A percentile compares a stretch with the other conserved stretches of the same genome.
These are phyloP conservation scores for Aromia moschata DNA, from an alignment of 2,888 invertebrate genomes.

Conservation along the genomic window DNA sequence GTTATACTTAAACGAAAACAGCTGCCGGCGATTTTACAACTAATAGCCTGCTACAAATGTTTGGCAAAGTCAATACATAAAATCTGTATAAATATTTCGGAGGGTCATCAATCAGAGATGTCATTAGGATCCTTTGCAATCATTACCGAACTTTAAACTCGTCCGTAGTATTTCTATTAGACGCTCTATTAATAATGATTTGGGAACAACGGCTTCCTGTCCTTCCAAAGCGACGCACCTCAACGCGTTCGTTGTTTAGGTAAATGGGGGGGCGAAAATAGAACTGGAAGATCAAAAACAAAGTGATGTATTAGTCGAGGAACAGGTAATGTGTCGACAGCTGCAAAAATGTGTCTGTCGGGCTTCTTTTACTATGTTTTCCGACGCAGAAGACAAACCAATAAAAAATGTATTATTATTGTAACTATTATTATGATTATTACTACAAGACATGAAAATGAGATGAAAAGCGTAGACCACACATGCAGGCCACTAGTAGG, in stretches of 20 bases:
- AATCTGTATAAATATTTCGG: conserved; percentile 39
- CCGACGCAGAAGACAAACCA: no score
- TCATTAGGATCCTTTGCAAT: conserved; percentile 33
- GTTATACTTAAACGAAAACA: conserved; percentile 38
- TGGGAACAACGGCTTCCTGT: conserved; percentile 12
- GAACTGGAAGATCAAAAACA: conserved; percentile 3
- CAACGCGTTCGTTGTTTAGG: conserved; percentile 10
- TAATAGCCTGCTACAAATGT: conserved; percentile 35
- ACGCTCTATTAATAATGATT: conserved; percentile 20
- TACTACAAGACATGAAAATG: no score
- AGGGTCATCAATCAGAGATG: conserved; percentile 40
- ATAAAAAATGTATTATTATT: no score
- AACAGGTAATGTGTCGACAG: conserved; percentile 9
- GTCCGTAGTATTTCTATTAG: conserved; percentile 7
- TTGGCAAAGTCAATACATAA: conserved; percentile 36
- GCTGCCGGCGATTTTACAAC: conserved; percentile 39
- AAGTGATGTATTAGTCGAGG: background rate
- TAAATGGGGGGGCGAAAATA: conserved; percentile 9
- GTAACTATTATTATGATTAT: no score
- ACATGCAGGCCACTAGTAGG: no score
- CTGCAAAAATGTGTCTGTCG: conserved; percentile 11
- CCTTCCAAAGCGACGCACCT: conserved; percentile 2
- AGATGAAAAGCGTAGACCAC: no score
- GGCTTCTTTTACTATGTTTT: no score
- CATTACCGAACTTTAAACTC: background rate